Percentiles rank a stretch among this genome's conserved stretches.
phyloP scores from a whole-genome alignment of 2,888 invertebrate genomes.

The Autographa pulchrina region DNA sequence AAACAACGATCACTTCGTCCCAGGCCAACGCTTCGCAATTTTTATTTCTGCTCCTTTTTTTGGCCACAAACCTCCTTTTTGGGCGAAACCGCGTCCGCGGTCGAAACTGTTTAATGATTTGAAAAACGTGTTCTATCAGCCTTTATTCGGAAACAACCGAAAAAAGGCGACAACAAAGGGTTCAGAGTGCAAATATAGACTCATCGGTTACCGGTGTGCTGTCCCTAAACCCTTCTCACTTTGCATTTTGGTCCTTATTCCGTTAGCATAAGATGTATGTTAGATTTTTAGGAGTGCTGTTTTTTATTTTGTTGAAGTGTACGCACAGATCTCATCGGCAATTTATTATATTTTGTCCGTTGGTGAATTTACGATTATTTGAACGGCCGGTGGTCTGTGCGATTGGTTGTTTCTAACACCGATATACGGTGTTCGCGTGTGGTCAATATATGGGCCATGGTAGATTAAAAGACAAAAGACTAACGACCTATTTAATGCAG shows the following conservation, averaged over 20 bases:
- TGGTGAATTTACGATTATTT: conserved; percentile 88
- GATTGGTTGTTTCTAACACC: conserved; percentile 86
- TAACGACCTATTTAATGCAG: conserved; percentile 57
- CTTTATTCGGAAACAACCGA: conserved; percentile 88
- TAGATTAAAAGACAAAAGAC: conserved; percentile 62
- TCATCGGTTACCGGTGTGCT: conserved; percentile 65
- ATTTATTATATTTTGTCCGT: conserved; percentile 89
- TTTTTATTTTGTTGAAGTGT: conserved; percentile 74
- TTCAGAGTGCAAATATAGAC: conserved; percentile 87
- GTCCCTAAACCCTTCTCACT: conserved; percentile 15
- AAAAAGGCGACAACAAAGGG: conserved; percentile 88
- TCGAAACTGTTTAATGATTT: conserved; percentile 90
- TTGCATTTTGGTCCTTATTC: conserved; percentile 67
- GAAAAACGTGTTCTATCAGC: conserved; percentile 90
- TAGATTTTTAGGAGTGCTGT: conserved; percentile 42
- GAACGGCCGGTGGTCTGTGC: conserved; percentile 82
- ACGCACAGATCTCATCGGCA: conserved; percentile 88
- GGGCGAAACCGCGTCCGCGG: conserved; percentile 79
- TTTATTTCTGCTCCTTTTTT: conserved; percentile 75
- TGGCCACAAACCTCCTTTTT: conserved; percentile 61
- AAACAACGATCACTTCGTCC: conserved; percentile 80
- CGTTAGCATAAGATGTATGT: conserved; percentile 50
- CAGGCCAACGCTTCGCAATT: conserved; percentile 73
- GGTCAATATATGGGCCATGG: conserved; percentile 64
- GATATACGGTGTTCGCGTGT: conserved; percentile 63